Conservation (phyloP, 2,113 vertebrate species). For the Triplophysa tibetana region DNA sequence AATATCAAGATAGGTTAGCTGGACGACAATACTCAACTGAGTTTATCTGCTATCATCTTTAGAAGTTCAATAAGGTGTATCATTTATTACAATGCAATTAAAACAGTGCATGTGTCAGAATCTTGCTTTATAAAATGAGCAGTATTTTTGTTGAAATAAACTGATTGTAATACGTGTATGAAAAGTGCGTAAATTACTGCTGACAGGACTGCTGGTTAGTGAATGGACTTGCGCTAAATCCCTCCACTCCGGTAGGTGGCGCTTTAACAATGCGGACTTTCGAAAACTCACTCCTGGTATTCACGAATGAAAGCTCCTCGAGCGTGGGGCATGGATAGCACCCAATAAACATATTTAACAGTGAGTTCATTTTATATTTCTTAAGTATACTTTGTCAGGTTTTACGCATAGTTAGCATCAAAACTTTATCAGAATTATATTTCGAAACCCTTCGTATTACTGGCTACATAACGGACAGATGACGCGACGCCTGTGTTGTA, state of each 20-base stretch:
- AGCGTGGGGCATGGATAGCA: not conserved
- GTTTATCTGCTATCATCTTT: not conserved
- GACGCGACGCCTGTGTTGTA: no score
- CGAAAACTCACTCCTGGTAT: not conserved
- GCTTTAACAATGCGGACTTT: not conserved
- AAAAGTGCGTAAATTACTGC: not conserved
- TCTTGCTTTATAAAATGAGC: not conserved
- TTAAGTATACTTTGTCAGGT: not conserved
- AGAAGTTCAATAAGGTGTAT: not conserved
- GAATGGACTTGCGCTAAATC: not conserved
- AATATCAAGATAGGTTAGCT: no score
- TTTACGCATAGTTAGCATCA: not conserved
- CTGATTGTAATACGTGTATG: not conserved
- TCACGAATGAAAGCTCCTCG: not conserved
- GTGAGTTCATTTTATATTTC: conserved; percentile 22
- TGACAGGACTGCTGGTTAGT: no score
- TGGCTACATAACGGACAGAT: not conserved
- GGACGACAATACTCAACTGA: no score
- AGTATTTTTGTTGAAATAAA: not conserved
- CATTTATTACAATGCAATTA: not conserved
- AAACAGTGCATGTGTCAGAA: not conserved
- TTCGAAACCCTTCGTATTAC: not conserved
- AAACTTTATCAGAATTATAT: not conserved
- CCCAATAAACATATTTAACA: not conserved
- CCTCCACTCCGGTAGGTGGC: conserved; percentile 33